These are phyloP conservation scores for Phyllostomus hastatus DNA, from an alignment of 2,113 vertebrate species.

Conservation along the genomic window DNA sequence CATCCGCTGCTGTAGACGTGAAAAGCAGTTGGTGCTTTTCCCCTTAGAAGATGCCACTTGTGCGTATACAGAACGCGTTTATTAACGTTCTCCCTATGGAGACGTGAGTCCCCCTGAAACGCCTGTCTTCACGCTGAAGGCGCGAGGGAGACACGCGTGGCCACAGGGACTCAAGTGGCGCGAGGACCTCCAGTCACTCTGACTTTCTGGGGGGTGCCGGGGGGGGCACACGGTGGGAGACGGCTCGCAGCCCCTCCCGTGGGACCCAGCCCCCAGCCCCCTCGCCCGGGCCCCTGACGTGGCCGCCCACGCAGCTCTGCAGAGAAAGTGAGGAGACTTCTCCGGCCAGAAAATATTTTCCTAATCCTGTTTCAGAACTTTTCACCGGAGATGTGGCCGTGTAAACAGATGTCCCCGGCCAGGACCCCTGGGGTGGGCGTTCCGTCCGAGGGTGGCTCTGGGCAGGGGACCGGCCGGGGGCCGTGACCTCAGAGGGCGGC, in stretches of 20 bases:
- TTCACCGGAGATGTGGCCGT: neutral
- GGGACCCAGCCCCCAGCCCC: too few species aligned
- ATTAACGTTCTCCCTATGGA: neutral
- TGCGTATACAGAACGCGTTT: neutral
- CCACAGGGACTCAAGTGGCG: too few species aligned
- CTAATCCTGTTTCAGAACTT: neutral
- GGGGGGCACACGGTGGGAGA: neutral
- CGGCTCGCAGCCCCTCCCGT: rapidly evolving
- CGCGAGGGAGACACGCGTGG: rapidly evolving
- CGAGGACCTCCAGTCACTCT: neutral
- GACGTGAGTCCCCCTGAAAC: neutral
- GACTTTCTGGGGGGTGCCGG: too few species aligned
- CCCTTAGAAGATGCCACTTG: neutral
- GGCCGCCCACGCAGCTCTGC: neutral
- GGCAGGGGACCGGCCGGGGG: rapidly evolving
- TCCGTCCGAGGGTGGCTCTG: neutral
- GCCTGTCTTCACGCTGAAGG: neutral
- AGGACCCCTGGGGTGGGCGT: neutral
- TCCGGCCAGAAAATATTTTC: neutral
- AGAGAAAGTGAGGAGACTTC: neutral
- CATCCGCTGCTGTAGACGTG: rapidly evolving
- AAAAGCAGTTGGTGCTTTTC: neutral
- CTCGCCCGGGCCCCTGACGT: neutral
- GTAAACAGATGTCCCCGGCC: neutral
- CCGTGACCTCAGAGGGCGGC: neutral